Percentiles rank a stretch among this genome's conserved stretches.
phyloP scores from a whole-genome alignment of 2,797 vertebrate genomes.

The Acipenser oxyrinchus region DNA sequence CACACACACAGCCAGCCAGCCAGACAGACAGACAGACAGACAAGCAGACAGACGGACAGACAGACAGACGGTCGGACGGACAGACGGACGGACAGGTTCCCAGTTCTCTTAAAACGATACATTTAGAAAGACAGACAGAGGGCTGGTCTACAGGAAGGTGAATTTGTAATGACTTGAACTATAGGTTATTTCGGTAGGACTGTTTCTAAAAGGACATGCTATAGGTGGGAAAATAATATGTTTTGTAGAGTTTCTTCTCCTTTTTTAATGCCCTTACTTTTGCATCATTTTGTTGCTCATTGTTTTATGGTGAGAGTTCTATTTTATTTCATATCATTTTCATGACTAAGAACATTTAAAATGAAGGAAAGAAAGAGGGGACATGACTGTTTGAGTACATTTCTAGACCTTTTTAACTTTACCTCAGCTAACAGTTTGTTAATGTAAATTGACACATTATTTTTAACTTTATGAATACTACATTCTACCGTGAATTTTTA shows the following conservation, averaged over 20 bases:
- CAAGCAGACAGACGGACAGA: too few relatives aligned
- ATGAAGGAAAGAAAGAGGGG: slow-evolving; percentile 45
- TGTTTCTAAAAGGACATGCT: too few relatives aligned
- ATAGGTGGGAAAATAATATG: too few relatives aligned
- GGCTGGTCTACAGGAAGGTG: too few relatives aligned
- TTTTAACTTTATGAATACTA: slow-evolving; percentile 90
- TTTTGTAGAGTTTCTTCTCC: not conserved
- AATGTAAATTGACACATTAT: slow-evolving; percentile 85
- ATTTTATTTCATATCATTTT: slow-evolving; percentile 44
- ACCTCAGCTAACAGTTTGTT: slow-evolving; percentile 95
- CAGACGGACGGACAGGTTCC: too few relatives aligned
- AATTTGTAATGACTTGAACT: too few relatives aligned
- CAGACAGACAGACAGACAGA: too few relatives aligned
- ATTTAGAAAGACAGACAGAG: too few relatives aligned
- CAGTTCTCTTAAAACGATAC: too few relatives aligned
- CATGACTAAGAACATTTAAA: slow-evolving; percentile 37
- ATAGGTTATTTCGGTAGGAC: too few relatives aligned
- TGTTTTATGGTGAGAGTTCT: slow-evolving; percentile 72
- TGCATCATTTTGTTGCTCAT: slow-evolving; percentile 8
- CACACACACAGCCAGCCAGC: too few relatives aligned
- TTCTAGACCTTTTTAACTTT: slow-evolving; percentile 97
- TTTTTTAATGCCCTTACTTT: not conserved
- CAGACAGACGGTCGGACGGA: too few relatives aligned
- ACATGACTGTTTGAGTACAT: slow-evolving; percentile 77
- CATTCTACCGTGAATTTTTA: slow-evolving; percentile 86